Evolutionary conservation across 2,888 invertebrate species (phyloP), one percentile per base, ranked within the genome.

Genomic region (Drosophila fulvimacula): DNA sequence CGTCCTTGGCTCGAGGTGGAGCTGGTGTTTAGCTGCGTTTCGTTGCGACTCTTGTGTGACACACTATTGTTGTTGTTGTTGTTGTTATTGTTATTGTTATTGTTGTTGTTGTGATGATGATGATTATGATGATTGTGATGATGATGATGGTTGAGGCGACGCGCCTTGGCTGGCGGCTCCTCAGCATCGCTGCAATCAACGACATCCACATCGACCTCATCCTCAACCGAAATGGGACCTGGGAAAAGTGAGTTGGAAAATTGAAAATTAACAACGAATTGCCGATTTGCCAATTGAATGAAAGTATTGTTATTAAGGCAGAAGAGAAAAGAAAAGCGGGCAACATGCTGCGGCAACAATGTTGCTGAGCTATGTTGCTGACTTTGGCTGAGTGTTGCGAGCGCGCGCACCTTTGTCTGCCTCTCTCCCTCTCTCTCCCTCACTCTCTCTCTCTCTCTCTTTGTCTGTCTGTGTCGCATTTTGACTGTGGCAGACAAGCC

Each of bases 151-250:
- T 88, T 76, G n/a, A 91, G 70, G 46, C 91, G 91, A 52, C 91
- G 90, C 49, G 91, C 86, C 76, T 91, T 91, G 3, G 80, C 59
- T 61, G 91, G 91, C 56, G 87, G 91, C 62, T 94, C 92, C 90
- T 95, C 95, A 21, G 95, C 94, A 86, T 95, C 95, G 52, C 95
- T 95, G 89, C 95, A 95, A 90, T 95, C 95, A 80, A 95, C 95
- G 55, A 95, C 95, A 91, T 95, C 95, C 75, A 95, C 95, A 88
- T 95, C 95, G 46, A 95, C 94, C 62, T 95, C 95, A 87, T 95
- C 95, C 77, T 95, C 95, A 39, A 93, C 91, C 44, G 92, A 92
- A 89, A 92, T 93, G 71, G 93, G 92, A 89, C 93, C 93, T 86
- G 90, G 81, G 73, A 91, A 81, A 46, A 46, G 21, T 39, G 38